Conservation (phyloP, 64 coral and sea anemone genomes). For the Stylophora pistillata region DNA sequence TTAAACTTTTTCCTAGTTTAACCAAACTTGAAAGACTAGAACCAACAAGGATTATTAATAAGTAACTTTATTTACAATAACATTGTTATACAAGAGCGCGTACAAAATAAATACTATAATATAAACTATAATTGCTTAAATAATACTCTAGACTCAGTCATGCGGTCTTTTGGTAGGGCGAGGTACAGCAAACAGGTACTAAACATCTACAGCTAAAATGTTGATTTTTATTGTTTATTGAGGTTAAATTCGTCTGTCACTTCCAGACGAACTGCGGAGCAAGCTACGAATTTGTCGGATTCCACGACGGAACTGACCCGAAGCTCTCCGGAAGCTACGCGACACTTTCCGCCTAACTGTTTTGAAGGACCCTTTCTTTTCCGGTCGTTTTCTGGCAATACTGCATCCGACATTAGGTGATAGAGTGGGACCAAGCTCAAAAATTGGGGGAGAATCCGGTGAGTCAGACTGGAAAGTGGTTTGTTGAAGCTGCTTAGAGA, state of each 20-base stretch:
- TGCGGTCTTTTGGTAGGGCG: background rate
- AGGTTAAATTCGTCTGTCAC: background rate
- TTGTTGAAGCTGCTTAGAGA: constrained; percentile 55
- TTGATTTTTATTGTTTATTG: background rate
- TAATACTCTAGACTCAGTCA: background rate
- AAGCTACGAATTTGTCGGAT: constrained; percentile 2
- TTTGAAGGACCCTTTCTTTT: constrained; percentile 5
- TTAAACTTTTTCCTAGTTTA: too few relatives aligned
- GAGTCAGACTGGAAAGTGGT: constrained; percentile 7
- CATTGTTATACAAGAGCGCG: too few relatives aligned
- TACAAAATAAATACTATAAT: too few relatives aligned
- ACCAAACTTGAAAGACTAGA: too few relatives aligned
- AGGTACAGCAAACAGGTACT: background rate
- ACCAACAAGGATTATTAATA: too few relatives aligned
- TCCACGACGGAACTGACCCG: constrained; percentile 7
- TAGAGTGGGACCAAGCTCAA: background rate
- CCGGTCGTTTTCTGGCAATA: background rate
- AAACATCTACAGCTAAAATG: background rate
- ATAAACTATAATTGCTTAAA: background rate
- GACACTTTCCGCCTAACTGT: constrained; percentile 11
- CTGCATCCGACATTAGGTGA: background rate
- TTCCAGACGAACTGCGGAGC: background rate
- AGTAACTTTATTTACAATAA: too few relatives aligned
- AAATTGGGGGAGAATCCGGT: background rate
- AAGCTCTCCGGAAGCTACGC: constrained; percentile 33